A percentile compares a stretch with the other conserved stretches of the same genome.
These are phyloP conservation scores for Hyperoplus immaculatus DNA, from an alignment of 2,797 vertebrate genomes.

Conservation along the genomic window DNA sequence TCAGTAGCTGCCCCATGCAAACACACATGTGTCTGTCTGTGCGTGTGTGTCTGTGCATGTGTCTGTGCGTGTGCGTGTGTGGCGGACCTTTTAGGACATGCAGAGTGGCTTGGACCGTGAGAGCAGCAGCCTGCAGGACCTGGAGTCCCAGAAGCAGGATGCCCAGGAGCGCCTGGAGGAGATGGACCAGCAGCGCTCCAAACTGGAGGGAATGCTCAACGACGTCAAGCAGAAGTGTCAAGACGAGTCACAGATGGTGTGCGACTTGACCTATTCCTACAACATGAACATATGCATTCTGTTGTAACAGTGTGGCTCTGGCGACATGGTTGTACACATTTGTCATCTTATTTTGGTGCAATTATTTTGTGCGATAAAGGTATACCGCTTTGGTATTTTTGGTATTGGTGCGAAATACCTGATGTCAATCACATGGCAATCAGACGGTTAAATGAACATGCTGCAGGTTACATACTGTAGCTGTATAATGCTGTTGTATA, in stretches of 20 bases:
- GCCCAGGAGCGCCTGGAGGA: constrained; percentile 93
- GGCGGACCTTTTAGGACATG: constrained; percentile 84
- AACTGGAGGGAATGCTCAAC: constrained; percentile 93
- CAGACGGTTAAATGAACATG: background rate
- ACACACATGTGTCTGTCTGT: background rate
- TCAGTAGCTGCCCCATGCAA: background rate
- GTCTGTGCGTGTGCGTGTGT: constrained; percentile 2
- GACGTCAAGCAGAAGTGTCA: constrained; percentile 93
- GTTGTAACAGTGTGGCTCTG: background rate
- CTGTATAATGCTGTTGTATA: background rate
- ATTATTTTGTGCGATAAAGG: background rate
- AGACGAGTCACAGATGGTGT: constrained; percentile 93
- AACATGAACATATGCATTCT: background rate
- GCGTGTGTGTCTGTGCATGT: background rate
- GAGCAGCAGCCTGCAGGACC: constrained; percentile 88
- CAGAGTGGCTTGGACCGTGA: constrained; percentile 93
- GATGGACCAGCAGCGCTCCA: constrained; percentile 98
- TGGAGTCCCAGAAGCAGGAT: constrained; percentile 93
- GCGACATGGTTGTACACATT: constrained; percentile 2
- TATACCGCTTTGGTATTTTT: background rate
- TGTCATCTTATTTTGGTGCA: background rate
- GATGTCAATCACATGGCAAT: constrained; percentile 14
- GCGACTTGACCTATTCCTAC: constrained; percentile 35
- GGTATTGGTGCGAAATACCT: background rate
- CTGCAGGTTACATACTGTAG: background rate